phyloP scores from a whole-genome alignment of 1,140 invertebrate genomes.

The Rhagoletis zephyria region DNA sequence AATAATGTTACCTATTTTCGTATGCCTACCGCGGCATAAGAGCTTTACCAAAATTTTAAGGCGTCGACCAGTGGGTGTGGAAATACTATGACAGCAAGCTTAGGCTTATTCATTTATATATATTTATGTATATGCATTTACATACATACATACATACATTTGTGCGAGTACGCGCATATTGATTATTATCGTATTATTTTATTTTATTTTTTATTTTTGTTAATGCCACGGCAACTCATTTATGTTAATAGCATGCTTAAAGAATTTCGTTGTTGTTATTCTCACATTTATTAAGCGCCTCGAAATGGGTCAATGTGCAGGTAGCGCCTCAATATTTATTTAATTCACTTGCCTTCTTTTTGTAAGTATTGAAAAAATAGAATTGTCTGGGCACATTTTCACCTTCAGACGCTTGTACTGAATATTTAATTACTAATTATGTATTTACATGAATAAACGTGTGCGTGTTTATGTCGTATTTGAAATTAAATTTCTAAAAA shows the following conservation, averaged over 20 bases:
- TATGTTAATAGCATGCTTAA: slow-evolving; percentile 35
- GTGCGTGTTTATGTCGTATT: neutral
- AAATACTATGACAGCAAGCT: neutral
- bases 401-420: neutral
- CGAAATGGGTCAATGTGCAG: slow-evolving; percentile 16
- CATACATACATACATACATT: neutral
- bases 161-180: neutral
- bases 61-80: slow-evolving; percentile 24
- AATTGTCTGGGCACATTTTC: slow-evolving; percentile 4
- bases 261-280: neutral
- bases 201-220: neutral
- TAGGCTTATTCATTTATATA: neutral
- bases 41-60: neutral
- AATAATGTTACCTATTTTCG: neutral
- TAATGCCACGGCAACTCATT: neutral
- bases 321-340: neutral
- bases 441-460: neutral
- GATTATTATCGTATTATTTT: neutral
- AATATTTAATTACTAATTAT: slow-evolving; percentile 40
- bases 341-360: neutral
- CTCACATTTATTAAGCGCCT: neutral
- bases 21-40: no score
- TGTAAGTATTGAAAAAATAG: neutral
- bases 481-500: neutral
- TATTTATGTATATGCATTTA: no score